A percentile compares a stretch with the other conserved stretches of the same genome.
Evolutionary conservation across 2,888 invertebrate species (phyloP).

Genomic region (Aspidapion aeneum): DNA sequence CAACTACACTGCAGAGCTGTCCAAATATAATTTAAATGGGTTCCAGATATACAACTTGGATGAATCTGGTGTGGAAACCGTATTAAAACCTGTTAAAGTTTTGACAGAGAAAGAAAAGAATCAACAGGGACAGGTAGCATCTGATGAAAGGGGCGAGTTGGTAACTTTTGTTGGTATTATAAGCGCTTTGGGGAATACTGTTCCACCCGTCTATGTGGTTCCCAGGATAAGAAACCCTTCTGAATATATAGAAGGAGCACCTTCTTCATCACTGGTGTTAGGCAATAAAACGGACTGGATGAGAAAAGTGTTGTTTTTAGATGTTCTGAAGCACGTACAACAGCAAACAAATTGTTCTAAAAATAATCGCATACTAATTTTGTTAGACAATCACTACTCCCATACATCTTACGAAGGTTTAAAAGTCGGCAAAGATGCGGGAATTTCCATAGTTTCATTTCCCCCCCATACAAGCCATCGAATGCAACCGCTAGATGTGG

Average conservation of each 20-base stretch:
- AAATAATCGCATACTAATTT: conserved; percentile 3
- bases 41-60: conserved; percentile 14
- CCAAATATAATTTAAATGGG: conserved; percentile 13
- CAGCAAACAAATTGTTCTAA: neutral
- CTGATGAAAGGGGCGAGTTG: neutral
- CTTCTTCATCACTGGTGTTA: conserved; percentile 1
- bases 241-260: conserved; percentile 5
- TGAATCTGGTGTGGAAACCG: conserved; percentile 16
- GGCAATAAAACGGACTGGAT: conserved; percentile 11
- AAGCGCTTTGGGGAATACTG: no score
- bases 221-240: conserved; percentile 4
- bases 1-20: conserved; percentile 11
- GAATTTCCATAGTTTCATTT: conserved; percentile 8
- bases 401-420: neutral
- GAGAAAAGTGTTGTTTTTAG: conserved; percentile 3
- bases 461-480: conserved; percentile 7
- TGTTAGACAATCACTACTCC: conserved; percentile 5
- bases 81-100: conserved; percentile 15
- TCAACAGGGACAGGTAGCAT: neutral
- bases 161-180: no score
- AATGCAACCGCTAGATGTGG: conserved; percentile 11
- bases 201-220: no score
- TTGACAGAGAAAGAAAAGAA: conserved; percentile 6
- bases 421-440: conserved; percentile 1
- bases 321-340: conserved; percentile 2